Evolutionary conservation across 2,113 vertebrate genomes (phyloP), one percentile per base, ranked within the genome.

Genomic region (Empidonax alnorum): DNA sequence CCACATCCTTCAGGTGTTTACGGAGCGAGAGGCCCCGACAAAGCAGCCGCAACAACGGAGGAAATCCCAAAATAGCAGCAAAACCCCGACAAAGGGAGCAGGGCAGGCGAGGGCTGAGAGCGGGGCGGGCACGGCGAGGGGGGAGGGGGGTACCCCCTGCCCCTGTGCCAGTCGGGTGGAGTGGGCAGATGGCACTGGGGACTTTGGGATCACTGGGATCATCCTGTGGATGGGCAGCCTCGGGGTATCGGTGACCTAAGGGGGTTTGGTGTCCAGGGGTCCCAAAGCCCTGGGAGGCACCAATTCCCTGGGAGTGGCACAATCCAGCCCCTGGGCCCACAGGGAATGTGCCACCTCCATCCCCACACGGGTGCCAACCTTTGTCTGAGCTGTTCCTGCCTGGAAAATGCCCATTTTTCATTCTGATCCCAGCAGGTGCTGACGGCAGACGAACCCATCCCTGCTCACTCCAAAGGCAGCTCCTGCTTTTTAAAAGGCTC

Each of bases 1-100:
- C 81, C 97, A 97, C 97, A 97, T 97, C 98, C 98, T 98, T 94
- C 97, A 97, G 97, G 97, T 98, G 96, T 96, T 98, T 97, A 97
- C 97, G 24, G 62, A 91, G 65, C 65, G 83, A 80, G 82, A 87
- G 67, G 95, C 84, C 91, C 95, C 67, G 87, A 96, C 94, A 97
- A 97, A 97, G 81, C 90, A 97, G 83, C 89, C 91, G 33, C 37
- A 94, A 94, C 81, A 87, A 71, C 41, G 58, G 84, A 96, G 97
- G 97, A 97, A 97, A 78, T 92, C 87, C 96, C 59, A 4, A 97
- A 98, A 98, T 98, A 98, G 97, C 94, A 96, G 73, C 96, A 93
- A 96, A 49, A 76, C 85, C 94, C 68, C 82, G 71, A 93, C 88
- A 91, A 89, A 84, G 76, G 69, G 27, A 58, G n/a, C 33, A 37